Percentiles rank a stretch among this genome's conserved stretches.
phyloP scores from a whole-genome alignment of 2,888 invertebrate species.

The Metallyticus violacea region DNA sequence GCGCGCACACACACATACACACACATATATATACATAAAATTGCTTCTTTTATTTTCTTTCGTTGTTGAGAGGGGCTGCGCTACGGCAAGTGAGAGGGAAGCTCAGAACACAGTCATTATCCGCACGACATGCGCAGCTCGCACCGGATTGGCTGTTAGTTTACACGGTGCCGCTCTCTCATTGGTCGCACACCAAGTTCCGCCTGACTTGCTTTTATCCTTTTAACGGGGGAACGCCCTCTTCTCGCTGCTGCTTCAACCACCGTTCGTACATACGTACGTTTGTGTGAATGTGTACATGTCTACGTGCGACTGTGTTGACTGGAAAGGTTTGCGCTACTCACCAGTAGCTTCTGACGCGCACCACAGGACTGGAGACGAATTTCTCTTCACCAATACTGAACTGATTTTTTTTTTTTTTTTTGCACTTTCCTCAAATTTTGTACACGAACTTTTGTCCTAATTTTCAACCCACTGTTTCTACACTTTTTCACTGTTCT shows the following conservation, averaged over 20 bases:
- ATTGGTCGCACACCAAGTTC: conserved; percentile 28
- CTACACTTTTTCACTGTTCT: too few relatives aligned
- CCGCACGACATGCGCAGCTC: conserved; percentile 26
- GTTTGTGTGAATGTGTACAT: not conserved
- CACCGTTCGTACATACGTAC: not conserved
- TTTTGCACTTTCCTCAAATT: too few relatives aligned
- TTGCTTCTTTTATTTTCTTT: not conserved
- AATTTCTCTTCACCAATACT: too few relatives aligned
- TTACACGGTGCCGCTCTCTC: conserved; percentile 15
- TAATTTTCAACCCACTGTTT: too few relatives aligned
- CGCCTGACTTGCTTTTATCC: conserved; percentile 31
- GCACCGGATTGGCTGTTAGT: conserved; percentile 27
- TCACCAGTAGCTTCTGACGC: not conserved
- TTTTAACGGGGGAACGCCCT: conserved; percentile 1
- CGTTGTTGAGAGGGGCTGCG: conserved; percentile 17
- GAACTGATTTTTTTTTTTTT: too few relatives aligned
- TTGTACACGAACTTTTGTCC: too few relatives aligned
- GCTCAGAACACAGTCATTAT: conserved; percentile 25
- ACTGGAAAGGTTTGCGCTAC: too few relatives aligned
- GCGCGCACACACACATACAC: conserved; percentile 6
- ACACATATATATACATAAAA: not conserved
- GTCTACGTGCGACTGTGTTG: not conserved
- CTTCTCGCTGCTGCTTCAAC: not conserved
- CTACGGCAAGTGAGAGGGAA: not conserved
- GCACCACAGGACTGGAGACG: too few relatives aligned